Conservation (phyloP, 2,797 vertebrate genomes). For the Chlorospingus semifuscus region DNA sequence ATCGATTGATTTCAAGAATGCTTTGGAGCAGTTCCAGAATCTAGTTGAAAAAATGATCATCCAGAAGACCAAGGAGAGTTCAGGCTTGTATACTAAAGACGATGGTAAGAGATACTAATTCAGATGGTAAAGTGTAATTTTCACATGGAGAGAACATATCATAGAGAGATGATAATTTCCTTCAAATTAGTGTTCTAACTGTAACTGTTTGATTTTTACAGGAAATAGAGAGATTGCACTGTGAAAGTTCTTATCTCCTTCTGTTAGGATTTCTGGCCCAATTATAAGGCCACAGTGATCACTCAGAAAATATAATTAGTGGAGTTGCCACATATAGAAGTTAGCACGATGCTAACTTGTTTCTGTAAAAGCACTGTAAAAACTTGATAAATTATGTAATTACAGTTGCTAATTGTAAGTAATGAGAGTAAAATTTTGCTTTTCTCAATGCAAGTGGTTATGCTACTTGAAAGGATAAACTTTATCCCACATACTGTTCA, state of each 20-base stretch:
- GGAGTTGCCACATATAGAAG: background rate
- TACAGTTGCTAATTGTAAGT: background rate
- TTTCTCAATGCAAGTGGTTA: background rate
- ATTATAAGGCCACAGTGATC: background rate
- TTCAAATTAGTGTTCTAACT: background rate
- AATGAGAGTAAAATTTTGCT: background rate
- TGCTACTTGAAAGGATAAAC: background rate
- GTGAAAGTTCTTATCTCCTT: background rate
- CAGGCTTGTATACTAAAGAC: constrained; percentile 42
- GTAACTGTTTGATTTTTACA: background rate
- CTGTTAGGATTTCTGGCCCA: background rate
- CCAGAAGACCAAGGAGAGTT: constrained; percentile 66
- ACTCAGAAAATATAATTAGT: background rate
- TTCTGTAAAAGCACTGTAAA: background rate
- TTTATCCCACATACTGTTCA: background rate
- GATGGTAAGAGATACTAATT: constrained; percentile 55
- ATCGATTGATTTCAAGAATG: constrained; percentile 35
- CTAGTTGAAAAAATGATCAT: constrained; percentile 49
- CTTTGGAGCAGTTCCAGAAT: constrained; percentile 58
- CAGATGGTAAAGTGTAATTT: background rate
- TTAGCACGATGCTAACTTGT: background rate
- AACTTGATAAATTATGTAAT: background rate
- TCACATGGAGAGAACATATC: background rate
- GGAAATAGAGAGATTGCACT: background rate
- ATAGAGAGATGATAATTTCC: background rate